Percentiles rank a stretch among this genome's conserved stretches.
Conservation (phyloP, 2,797 vertebrate genomes). For the Eospalax fontanierii region DNA sequence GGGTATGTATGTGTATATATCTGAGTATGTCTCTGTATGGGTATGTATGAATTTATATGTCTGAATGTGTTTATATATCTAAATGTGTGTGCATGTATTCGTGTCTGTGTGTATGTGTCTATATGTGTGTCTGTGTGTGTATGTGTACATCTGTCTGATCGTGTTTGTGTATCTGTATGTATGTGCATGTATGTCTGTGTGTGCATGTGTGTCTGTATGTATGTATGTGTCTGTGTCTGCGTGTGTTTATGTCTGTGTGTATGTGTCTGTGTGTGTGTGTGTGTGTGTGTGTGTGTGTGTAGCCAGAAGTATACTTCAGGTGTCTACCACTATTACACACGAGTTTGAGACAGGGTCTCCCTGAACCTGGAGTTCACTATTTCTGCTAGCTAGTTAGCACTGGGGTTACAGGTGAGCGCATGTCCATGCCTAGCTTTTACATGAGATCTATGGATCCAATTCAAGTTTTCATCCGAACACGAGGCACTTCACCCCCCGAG, state of each 20-base stretch:
- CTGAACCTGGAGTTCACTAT: no score
- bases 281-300: not conserved
- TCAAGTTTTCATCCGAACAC: not conserved
- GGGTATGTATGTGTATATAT: not conserved
- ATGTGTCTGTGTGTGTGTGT: not conserved
- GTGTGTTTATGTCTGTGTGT: not conserved
- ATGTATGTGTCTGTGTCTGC: not conserved
- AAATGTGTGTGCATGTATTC: no score
- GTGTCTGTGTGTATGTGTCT: no score
- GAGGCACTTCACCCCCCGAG: not conserved
- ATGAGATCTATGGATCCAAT: no score
- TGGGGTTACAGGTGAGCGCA: not conserved
- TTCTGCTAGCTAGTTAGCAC: no score
- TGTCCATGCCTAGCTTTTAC: not conserved
- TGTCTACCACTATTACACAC: not conserved
- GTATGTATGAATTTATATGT: no score
- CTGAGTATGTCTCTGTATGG: no score
- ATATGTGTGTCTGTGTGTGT: no score
- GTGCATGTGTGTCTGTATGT: not conserved
- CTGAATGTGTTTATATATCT: no score
- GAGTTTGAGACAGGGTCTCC: slow-evolving; percentile 12
- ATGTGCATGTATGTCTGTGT: not conserved
- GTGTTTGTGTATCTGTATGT: no score
- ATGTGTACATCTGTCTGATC: no score
- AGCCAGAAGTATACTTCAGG: not conserved